These are phyloP conservation scores for Altica lythri DNA, from an alignment of 2,888 invertebrate species.

Conservation along the genomic window DNA sequence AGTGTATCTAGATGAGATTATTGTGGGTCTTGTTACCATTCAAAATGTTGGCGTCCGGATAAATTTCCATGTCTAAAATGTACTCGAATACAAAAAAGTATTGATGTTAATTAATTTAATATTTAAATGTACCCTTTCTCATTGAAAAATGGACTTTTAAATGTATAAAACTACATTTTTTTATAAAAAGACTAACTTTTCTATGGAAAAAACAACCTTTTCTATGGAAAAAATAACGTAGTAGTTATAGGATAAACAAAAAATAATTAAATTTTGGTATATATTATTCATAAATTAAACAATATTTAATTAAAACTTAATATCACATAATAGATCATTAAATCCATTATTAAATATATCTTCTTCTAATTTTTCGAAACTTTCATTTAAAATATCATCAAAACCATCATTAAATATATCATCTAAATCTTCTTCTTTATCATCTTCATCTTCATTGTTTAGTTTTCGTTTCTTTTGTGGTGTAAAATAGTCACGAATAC, in stretches of 20 bases:
- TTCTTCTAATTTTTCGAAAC: conserved; percentile 48
- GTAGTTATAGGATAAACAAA: no score
- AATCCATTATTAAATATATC: conserved; percentile 35
- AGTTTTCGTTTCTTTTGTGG: conserved; percentile 31
- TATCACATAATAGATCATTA: conserved; percentile 36
- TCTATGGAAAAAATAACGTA: no score
- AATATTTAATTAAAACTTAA: conserved; percentile 34
- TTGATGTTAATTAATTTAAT: conserved; percentile 23
- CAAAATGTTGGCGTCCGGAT: conserved; percentile 61
- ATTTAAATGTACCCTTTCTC: no score
- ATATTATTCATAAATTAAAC: no score
- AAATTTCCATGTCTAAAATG: conserved; percentile 58
- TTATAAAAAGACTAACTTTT: no score
- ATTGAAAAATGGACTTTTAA: no score
- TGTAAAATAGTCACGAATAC: conserved; percentile 27
- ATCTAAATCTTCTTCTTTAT: no score
- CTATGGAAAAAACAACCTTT: no score
- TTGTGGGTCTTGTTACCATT: conserved; percentile 72
- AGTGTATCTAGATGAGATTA: conserved; percentile 66
- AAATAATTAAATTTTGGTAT: no score
- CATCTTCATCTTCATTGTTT: conserved; percentile 29
- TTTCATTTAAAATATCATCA: conserved; percentile 63
- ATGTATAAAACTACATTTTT: no score
- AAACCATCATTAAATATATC: conserved; percentile 62
- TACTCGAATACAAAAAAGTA: conserved; percentile 50